Percentiles rank a stretch among this genome's conserved stretches.
These are phyloP conservation scores for Drosophila merina DNA, from an alignment of 2,888 invertebrate genomes.

Conservation along the genomic window DNA sequence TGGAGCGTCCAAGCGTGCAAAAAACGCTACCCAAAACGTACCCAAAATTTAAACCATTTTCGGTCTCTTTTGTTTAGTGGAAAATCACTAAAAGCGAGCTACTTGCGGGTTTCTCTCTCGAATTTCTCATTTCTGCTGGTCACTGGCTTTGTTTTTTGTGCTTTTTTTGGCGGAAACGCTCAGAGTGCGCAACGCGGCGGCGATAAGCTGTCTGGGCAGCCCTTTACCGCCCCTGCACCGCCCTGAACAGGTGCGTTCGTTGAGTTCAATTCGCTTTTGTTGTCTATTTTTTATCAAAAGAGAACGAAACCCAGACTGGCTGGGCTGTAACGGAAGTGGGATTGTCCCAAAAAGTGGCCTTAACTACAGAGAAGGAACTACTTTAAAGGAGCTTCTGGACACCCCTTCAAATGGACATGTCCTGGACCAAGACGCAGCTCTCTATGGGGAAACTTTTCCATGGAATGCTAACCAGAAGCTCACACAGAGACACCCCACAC, in stretches of 20 bases:
- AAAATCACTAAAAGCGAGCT: not conserved
- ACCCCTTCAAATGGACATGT: no score
- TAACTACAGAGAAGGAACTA: not conserved
- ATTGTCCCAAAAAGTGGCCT: constrained; percentile 40
- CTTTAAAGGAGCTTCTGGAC: no score
- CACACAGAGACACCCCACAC: constrained; percentile 30
- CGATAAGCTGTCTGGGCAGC: constrained; percentile 52
- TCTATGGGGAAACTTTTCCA: not conserved
- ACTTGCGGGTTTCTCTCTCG: not conserved
- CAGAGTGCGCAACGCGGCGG: constrained; percentile 19
- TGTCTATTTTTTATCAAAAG: constrained; percentile 37
- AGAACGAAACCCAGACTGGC: constrained; percentile 20
- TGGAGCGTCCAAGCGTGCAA: constrained; percentile 46
- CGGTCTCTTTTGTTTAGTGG: not conserved
- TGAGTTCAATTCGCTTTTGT: constrained; percentile 42
- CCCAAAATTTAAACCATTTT: constrained; percentile 4
- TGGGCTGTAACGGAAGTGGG: constrained; percentile 66
- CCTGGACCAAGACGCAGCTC: no score
- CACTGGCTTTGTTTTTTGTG: constrained; percentile 9
- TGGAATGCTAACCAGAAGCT: constrained; percentile 26
- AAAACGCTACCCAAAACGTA: constrained; percentile 16
- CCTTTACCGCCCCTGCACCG: constrained; percentile 14
- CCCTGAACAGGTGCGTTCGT: constrained; percentile 40
- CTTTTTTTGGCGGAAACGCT: constrained; percentile 28
- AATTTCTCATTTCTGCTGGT: constrained; percentile 7